phyloP scores from a whole-genome alignment of 2,888 invertebrate species.

The Prenolepis imparis region DNA sequence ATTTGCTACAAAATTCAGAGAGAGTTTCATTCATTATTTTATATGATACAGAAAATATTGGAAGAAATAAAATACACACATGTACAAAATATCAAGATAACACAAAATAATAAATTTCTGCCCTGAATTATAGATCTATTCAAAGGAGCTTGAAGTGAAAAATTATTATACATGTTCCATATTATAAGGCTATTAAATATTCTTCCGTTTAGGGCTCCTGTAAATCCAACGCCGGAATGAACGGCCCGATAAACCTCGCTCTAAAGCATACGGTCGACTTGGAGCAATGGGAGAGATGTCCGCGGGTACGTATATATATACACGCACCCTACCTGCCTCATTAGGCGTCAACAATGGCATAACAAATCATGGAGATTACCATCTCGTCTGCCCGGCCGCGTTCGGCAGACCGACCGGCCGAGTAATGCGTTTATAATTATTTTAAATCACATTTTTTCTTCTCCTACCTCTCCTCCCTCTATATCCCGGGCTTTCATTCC shows the following conservation, averaged over 20 bases:
- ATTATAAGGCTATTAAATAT: constrained; percentile 6
- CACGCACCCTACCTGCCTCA: constrained; percentile 74
- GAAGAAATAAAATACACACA: not conserved
- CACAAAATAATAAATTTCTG: not conserved
- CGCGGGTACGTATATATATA: constrained; percentile 34
- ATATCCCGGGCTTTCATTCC: constrained; percentile 29
- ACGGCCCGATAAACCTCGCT: constrained; percentile 54
- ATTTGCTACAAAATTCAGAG: not conserved
- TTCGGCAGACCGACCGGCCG: constrained; percentile 66
- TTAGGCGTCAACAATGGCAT: constrained; percentile 82
- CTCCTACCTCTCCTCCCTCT: constrained; percentile 77
- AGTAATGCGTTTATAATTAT: constrained; percentile 81
- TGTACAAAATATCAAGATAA: not conserved
- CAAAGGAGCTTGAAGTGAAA: not conserved
- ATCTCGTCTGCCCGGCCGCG: constrained; percentile 75
- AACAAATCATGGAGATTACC: constrained; percentile 82
- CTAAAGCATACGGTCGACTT: constrained; percentile 31
- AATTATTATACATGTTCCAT: constrained; percentile 11
- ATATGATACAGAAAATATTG: not conserved
- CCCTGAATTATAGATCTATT: not conserved
- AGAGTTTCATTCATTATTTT: not conserved
- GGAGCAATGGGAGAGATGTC: constrained; percentile 54
- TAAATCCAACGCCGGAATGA: constrained; percentile 48
- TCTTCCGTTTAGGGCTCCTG: constrained; percentile 15
- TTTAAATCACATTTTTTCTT: constrained; percentile 80